phyloP scores from a whole-genome alignment of 2,113 vertebrate species.

The Lepisosteus oculatus region DNA sequence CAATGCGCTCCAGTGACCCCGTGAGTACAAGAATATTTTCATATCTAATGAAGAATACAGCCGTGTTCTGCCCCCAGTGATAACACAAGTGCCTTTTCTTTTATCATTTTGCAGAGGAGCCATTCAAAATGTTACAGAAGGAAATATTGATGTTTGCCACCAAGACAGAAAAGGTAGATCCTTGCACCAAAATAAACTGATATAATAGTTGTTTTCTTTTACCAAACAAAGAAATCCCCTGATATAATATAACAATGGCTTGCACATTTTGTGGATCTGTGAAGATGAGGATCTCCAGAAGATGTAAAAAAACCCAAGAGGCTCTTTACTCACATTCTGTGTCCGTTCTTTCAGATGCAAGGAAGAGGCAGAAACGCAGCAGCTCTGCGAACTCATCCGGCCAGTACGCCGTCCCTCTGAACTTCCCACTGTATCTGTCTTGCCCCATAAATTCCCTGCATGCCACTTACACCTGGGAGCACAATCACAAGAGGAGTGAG shows the following conservation, averaged over 20 bases:
- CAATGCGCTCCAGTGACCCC: constrained; percentile 45
- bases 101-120: constrained; percentile 39
- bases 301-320: too few relatives aligned
- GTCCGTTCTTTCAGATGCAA: background rate
- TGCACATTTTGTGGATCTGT: too few relatives aligned
- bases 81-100: background rate
- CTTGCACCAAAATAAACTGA: too few relatives aligned
- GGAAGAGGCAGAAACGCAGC: constrained; percentile 32
- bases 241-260: too few relatives aligned
- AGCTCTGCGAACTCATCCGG: background rate
- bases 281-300: too few relatives aligned
- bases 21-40: constrained; percentile 35
- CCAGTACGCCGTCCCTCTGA: constrained; percentile 36
- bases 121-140: constrained; percentile 55
- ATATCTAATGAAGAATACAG: background rate
- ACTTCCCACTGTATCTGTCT: constrained; percentile 60
- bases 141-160: constrained; percentile 42
- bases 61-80: background rate
- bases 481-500: constrained; percentile 21
- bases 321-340: too few relatives aligned
- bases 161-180: constrained; percentile 35
- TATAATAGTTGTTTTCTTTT: too few relatives aligned
- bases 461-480: constrained; percentile 61
- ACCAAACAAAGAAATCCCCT: too few relatives aligned
- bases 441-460: constrained; percentile 69